Base-by-base conservation (phyloP, 1,140 invertebrate species). In the Lycorma delicatula region DNA sequence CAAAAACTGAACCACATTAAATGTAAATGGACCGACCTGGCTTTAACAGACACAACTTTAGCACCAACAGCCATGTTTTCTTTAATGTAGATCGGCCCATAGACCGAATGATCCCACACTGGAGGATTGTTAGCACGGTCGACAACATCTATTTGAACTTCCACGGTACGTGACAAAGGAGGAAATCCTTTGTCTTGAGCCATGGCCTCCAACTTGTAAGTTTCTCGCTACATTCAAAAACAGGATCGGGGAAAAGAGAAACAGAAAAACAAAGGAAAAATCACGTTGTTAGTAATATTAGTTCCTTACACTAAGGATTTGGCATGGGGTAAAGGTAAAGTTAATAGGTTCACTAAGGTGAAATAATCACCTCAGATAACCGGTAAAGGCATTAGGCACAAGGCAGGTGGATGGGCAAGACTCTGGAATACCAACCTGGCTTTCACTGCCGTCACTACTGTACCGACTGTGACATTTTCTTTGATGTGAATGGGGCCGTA, bases 381-480 rank as follows among this genome's bases (percentile, higher is more conserved):
- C 7, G 48, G 23, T 48, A 48, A 26, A 2, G 22, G 48, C 48
- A 50, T 26, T 7, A 7, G 27, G 22, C 27, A 50, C 3, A 49
- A 6, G 18, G 56, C n/a, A n/a, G 56, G 47, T 50, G 28, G 20
- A 51, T 20, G 49, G 70, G 71, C 76, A 20, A 57, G 56, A 57
- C 56, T 48, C 56, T 57, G 71, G 75, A 75, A 87, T 89, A 93
- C 89, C 87, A 91, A 93, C 91, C 91, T 93, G 81, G 91, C 91
- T 86, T 93, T 94, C 75, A 94, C 85, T 78, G 90, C 87, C 78
- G 89, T 93, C 82, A 96, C 90, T 83, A 91, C 85, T 78, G 90
- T 92, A 85, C 92, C 90, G 81, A 94, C 89, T 84, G 89, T 92
- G 82, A 93, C 89, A 87, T 94, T 94, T 88, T 96, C 92, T 84